Base-by-base conservation (phyloP, 1,140 invertebrate species). In the Epicauta chinensis region DNA sequence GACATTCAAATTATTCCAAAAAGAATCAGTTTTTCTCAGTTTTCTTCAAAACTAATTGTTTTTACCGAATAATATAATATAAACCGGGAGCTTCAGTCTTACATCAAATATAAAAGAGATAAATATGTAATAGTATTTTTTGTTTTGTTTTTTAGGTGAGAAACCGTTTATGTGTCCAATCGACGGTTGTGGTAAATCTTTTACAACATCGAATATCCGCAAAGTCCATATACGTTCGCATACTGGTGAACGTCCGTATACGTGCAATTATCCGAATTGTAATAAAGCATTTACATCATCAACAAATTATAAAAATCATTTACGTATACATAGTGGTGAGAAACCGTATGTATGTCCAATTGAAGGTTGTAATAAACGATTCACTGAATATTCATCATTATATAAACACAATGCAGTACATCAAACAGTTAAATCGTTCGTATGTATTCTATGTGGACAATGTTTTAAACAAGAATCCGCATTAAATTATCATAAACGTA, bases 321-420 rank as follows among this genome's bases (percentile, higher is more conserved):
- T 78, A 55, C 66, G 78, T 45, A 80, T 79, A 48, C 79, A 82
- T 62, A 77, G 77, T 23, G 79, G 79, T 15, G 75, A 80, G 56
- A 80, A 78, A 51, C 78, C 77, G 0, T 79, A 79, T 29, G 67
- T 73, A 13, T 81, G 79, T 73, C 76, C 67, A 47, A 79, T 73
- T 23, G 62, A 80, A 68, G 81, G 77, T 45, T 87, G 84, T 70
- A 76, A 77, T 6, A 82, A 82, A 64, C 71, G 80, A 30, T 87
- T 87, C 59, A 86, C 84, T 2, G 84, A 87, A 63, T 87, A 87
- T 65, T 86, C 83, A 37, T 84, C 81, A 61, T 72, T 86, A 12
- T 86, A 86, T 63, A 86, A 86, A 67, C 84, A 87, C 68, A 79
- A 83, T 64, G 74, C 83, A 16, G 82, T 84, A 3, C 81, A 83